Evolutionary conservation across 2,888 invertebrate genomes (phyloP).

Genomic region (Balanococcus diminutus): DNA sequence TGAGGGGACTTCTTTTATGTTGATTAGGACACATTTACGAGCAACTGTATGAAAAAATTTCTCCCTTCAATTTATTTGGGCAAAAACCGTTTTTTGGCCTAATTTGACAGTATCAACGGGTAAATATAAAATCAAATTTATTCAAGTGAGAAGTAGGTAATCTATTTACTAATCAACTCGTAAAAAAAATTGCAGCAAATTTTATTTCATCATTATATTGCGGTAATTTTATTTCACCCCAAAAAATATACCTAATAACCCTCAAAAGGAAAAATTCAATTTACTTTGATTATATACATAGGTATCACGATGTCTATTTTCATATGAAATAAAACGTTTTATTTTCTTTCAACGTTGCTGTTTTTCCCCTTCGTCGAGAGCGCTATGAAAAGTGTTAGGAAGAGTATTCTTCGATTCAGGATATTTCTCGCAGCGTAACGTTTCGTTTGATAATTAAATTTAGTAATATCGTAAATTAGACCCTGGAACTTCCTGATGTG

Average conservation of each 20-base stretch:
- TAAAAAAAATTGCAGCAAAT: neutral
- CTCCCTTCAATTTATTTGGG: too few species aligned
- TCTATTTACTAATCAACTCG: neutral
- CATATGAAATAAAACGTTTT: conserved; percentile 19
- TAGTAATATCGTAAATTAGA: conserved; percentile 27
- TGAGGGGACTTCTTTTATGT: too few species aligned
- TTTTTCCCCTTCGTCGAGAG: neutral
- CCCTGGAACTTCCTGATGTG: neutral
- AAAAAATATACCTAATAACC: neutral
- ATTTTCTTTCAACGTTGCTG: neutral
- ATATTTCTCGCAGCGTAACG: neutral
- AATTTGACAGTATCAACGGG: too few species aligned
- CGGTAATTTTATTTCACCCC: neutral
- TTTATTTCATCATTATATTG: neutral
- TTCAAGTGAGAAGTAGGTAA: neutral
- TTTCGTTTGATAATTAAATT: conserved; percentile 25
- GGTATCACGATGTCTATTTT: neutral
- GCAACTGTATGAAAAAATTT: too few species aligned
- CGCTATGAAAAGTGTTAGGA: neutral
- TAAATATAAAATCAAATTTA: neutral
- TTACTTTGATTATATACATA: conserved; percentile 1
- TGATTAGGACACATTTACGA: too few species aligned
- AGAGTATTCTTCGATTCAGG: neutral
- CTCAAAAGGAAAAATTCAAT: neutral
- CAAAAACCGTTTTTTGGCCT: too few species aligned